Conservation (phyloP, 2,888 invertebrate species). For the Diaperis boleti region DNA sequence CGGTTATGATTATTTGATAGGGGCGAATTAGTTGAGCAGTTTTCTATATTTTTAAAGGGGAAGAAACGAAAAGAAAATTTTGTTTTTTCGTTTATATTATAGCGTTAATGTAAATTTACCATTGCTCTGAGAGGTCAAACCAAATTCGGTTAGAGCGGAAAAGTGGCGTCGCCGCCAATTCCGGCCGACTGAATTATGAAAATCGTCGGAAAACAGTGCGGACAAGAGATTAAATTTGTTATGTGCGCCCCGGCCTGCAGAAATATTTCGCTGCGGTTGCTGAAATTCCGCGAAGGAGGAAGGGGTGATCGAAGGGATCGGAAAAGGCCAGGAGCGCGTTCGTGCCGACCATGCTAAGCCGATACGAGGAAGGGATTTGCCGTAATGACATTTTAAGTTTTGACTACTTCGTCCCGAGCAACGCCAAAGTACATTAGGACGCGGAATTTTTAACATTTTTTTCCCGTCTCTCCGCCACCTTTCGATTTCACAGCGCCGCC, state of each 20-base stretch:
- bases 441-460: constrained; percentile 45
- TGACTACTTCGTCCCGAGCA: constrained; percentile 53
- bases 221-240: constrained; percentile 39
- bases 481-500: constrained; percentile 29
- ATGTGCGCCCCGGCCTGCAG: constrained; percentile 26
- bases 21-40: too few species aligned
- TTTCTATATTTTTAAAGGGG: too few species aligned
- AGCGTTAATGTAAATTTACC: neutral
- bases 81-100: neutral
- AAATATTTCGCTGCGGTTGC: constrained; percentile 47
- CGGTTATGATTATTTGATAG: constrained; percentile 33
- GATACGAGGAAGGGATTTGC: constrained; percentile 55
- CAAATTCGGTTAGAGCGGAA: constrained; percentile 1
- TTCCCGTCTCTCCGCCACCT: constrained; percentile 14
- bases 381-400: constrained; percentile 60
- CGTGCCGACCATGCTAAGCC: constrained; percentile 58
- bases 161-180: neutral
- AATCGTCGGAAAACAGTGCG: constrained; percentile 26
- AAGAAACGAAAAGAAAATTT: too few species aligned
- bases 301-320: constrained; percentile 44
- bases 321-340: constrained; percentile 51
- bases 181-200: constrained; percentile 18
- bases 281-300: constrained; percentile 43
- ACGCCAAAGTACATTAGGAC: constrained; percentile 50
- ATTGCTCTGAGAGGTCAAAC: neutral